Evolutionary conservation across 1,140 invertebrate species (phyloP), one percentile per base, ranked within the genome.

Genomic region (Drosophila burlai): DNA sequence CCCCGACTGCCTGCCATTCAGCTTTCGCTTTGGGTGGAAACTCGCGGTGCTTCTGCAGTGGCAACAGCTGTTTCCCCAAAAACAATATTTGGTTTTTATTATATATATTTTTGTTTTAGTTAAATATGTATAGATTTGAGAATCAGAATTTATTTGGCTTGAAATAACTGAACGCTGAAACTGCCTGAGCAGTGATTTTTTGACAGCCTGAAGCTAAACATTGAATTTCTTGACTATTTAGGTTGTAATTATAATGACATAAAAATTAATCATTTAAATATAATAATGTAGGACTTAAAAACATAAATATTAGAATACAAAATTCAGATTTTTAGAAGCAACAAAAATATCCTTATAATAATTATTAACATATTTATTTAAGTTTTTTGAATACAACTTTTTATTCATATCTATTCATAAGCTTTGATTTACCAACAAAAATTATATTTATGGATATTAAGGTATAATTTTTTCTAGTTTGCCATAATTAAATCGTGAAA

Each of bases 1-100:
- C 77, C 71, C 65, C 49, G 69, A 52, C 59, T 73, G 63, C 31
- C 31, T 31, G 31, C 66, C 81, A 73, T 24, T 45, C 34, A 50
- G 71, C 82, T 77, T 81, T 81, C 81, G 63, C 66, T 81, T 69
- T 46, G 55, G 59, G 54, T 63, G 64, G 63, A 64, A 59, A 68
- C 29, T 43, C 10, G 6, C 31, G 21, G 9, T 24, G 45, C 16
- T 16, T 68, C 16, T 49, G 46, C 58, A 36, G 40, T 40, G 15
- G 31, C 24, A n/a, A 67, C 62, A 52, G 46, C 36, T 67, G 62
- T 36, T 43, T 43, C 18, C 15, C 5, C 21, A 24, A 66, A 66
- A 36, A 13, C 13, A 10, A 61, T 62, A 62, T 52, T 18, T 52
- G 5, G 2, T 18, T 31, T 18, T 34, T 31, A 10, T 31, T 34